Conservation (phyloP, 1,140 invertebrate species). For the Calosoma granatense region DNA sequence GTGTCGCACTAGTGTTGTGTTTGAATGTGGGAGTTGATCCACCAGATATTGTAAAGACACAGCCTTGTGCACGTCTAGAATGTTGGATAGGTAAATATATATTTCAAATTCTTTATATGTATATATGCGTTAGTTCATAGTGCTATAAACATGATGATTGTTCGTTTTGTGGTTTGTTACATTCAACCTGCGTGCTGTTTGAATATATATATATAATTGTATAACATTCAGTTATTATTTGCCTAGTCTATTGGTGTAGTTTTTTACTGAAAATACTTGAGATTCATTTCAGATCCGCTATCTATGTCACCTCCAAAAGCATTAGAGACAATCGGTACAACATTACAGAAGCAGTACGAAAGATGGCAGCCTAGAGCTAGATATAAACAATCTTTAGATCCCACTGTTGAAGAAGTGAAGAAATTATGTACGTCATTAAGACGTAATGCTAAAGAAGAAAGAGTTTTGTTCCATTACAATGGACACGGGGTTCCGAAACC, state of each 20-base stretch:
- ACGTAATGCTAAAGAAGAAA: constrained; percentile 97
- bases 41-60: constrained; percentile 94
- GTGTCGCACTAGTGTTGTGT: constrained; percentile 94
- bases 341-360: constrained; percentile 93
- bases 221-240: no score
- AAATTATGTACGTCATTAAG: constrained; percentile 90
- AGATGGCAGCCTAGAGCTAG: constrained; percentile 94
- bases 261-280: no score
- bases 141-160: not conserved
- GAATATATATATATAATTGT: no score
- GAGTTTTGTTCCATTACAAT: constrained; percentile 99
- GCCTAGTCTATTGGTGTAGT: no score
- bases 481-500: constrained; percentile 98
- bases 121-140: constrained; percentile 10
- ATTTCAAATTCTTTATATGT: not conserved
- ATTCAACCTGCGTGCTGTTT: no score
- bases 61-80: constrained; percentile 89
- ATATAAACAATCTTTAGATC: constrained; percentile 94
- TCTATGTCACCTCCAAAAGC: constrained; percentile 87
- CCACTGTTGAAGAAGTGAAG: constrained; percentile 96
- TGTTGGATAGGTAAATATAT: constrained; percentile 85
- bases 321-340: constrained; percentile 82
- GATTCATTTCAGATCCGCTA: constrained; percentile 52
- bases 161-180: constrained; percentile 1
- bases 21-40: constrained; percentile 98